phyloP scores from a whole-genome alignment of 2,797 vertebrate genomes.

The Staurois parvus region DNA sequence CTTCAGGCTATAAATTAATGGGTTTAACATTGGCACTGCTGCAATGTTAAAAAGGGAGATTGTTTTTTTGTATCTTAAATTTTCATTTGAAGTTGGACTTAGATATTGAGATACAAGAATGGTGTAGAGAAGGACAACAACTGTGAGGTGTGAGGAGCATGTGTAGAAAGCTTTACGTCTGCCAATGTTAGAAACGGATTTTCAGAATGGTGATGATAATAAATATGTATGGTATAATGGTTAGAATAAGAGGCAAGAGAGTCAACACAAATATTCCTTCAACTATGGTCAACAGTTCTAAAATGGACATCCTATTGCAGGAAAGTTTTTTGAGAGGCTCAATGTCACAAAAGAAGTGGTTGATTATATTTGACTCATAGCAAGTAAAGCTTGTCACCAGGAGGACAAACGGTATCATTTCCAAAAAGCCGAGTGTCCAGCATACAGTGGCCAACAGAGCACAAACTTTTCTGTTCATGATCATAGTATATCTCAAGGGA shows the following conservation, averaged over 20 bases:
- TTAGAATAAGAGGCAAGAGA: constrained; percentile 13
- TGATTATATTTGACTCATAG: constrained; percentile 4
- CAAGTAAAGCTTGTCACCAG: not conserved
- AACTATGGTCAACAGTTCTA: not conserved
- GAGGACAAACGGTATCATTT: not conserved
- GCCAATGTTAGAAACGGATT: constrained; percentile 31
- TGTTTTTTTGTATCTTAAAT: constrained; percentile 44
- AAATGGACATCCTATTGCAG: not conserved
- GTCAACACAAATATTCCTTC: not conserved
- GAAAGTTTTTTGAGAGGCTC: constrained; percentile 5
- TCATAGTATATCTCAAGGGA: not conserved
- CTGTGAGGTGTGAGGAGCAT: constrained; percentile 56
- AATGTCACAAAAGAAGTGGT: constrained; percentile 25
- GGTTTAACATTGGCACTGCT: constrained; percentile 59
- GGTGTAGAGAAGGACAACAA: constrained; percentile 32
- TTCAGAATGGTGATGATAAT: constrained; percentile 47
- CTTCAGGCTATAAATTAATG: constrained; percentile 14
- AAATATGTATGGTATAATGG: constrained; percentile 41
- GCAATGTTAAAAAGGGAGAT: constrained; percentile 60
- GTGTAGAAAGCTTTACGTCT: constrained; percentile 56
- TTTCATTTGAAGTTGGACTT: constrained; percentile 7
- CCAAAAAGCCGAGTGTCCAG: not conserved
- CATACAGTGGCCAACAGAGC: not conserved
- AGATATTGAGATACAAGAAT: constrained; percentile 63
- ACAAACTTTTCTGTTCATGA: constrained; percentile 3